Evolutionary conservation across 2,797 vertebrate genomes (phyloP).

Genomic region (Neosilurus hyrtlii): DNA sequence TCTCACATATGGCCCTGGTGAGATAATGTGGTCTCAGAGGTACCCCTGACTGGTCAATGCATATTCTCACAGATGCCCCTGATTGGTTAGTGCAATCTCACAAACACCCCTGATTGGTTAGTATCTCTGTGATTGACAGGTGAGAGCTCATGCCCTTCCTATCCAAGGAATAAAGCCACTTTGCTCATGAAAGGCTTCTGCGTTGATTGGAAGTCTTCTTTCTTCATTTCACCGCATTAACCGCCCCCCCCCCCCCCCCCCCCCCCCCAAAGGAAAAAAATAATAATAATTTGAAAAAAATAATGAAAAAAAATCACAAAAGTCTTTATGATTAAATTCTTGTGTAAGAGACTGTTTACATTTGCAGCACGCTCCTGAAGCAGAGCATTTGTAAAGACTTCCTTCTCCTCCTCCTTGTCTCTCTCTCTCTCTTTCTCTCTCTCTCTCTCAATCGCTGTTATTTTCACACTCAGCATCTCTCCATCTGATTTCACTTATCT

Average conservation of each 20-base stretch:
- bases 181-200: background rate
- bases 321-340: background rate
- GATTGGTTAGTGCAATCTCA: background rate
- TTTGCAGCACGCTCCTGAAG: background rate
- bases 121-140: background rate
- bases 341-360: background rate
- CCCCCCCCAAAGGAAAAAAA: too few relatives aligned
- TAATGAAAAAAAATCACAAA: too few relatives aligned
- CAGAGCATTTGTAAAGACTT: background rate
- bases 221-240: too few relatives aligned
- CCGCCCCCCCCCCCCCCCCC: too few relatives aligned
- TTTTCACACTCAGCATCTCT: constrained; percentile 26
- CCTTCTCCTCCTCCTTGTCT: background rate
- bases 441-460: constrained; percentile 8
- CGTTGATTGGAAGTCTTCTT: too few relatives aligned
- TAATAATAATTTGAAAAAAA: too few relatives aligned
- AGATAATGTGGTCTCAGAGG: too few relatives aligned
- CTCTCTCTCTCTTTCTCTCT: background rate
- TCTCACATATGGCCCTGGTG: too few relatives aligned
- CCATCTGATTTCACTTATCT: constrained; percentile 55
- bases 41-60: too few relatives aligned
- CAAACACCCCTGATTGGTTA: too few relatives aligned
- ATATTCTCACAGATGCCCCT: background rate
- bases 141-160: too few relatives aligned
- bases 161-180: background rate